A percentile compares a stretch with the other conserved stretches of the same genome.
These are phyloP conservation scores for Tachysurus vachellii DNA, from an alignment of 2,113 vertebrate genomes.

Conservation along the genomic window DNA sequence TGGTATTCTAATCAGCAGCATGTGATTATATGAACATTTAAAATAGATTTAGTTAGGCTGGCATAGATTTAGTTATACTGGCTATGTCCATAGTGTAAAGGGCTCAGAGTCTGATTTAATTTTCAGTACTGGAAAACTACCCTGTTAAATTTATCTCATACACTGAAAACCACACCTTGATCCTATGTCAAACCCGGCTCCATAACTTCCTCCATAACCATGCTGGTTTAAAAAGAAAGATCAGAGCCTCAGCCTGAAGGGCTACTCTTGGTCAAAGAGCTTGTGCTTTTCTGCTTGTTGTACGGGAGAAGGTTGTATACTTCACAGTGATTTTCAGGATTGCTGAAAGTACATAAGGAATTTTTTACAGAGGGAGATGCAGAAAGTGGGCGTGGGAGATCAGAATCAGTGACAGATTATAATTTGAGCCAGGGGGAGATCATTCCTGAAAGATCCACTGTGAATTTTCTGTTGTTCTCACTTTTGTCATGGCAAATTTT, in stretches of 20 bases:
- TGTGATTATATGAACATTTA: neutral
- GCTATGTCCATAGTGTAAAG: neutral
- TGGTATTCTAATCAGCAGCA: neutral
- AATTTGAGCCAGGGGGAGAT: slow-evolving; percentile 55
- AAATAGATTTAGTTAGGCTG: neutral
- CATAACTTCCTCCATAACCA: slow-evolving; percentile 57
- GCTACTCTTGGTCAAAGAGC: slow-evolving; percentile 48
- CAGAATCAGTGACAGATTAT: slow-evolving; percentile 44
- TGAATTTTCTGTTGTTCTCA: slow-evolving; percentile 37
- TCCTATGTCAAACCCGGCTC: slow-evolving; percentile 35
- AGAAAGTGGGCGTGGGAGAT: slow-evolving; percentile 32
- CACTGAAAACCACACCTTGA: slow-evolving; percentile 25
- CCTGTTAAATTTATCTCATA: slow-evolving; percentile 27
- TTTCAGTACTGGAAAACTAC: slow-evolving; percentile 12
- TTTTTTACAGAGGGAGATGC: slow-evolving; percentile 28
- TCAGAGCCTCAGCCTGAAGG: slow-evolving; percentile 52
- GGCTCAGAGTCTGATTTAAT: slow-evolving; percentile 23
- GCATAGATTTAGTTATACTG: neutral
- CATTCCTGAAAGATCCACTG: slow-evolving; percentile 42
- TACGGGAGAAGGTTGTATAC: slow-evolving; percentile 35
- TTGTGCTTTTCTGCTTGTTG: slow-evolving; percentile 45
- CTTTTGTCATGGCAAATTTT: slow-evolving; percentile 36
- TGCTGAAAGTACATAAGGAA: slow-evolving; percentile 3
- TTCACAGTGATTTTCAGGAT: slow-evolving; percentile 49
- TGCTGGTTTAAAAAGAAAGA: slow-evolving; percentile 45